These are phyloP conservation scores for Sinocyclocheilus anshuiensis DNA, from an alignment of 2,113 vertebrate species.

Conservation along the genomic window DNA sequence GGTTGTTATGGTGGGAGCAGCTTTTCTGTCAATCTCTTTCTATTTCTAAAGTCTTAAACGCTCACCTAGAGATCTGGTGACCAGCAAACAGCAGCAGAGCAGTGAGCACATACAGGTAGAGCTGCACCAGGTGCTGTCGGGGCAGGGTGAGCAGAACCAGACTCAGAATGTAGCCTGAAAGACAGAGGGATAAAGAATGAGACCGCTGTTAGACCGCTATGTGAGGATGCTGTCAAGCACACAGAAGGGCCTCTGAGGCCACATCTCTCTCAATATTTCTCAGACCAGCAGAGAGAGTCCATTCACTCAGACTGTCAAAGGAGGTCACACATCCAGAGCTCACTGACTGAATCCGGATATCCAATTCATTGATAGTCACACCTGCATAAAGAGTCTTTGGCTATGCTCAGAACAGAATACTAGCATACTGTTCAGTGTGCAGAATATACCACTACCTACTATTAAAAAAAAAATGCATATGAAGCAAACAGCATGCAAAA, in stretches of 20 bases:
- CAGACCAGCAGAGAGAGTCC: slow-evolving; percentile 20
- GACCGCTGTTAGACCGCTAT: not conserved
- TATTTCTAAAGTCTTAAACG: not conserved
- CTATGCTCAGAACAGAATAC: not conserved
- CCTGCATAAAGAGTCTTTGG: slow-evolving; percentile 9
- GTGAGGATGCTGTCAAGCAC: slow-evolving; percentile 30
- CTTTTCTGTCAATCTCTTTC: not conserved
- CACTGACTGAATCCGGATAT: slow-evolving; percentile 16
- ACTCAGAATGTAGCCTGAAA: slow-evolving; percentile 93
- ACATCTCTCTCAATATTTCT: slow-evolving; percentile 12
- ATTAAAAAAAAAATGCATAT: not conserved
- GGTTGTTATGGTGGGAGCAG: not conserved
- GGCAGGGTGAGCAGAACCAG: slow-evolving; percentile 94
- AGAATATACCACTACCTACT: not conserved
- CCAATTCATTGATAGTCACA: not conserved
- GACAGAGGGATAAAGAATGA: slow-evolving; percentile 15
- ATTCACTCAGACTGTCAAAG: slow-evolving; percentile 33
- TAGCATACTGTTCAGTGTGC: not conserved
- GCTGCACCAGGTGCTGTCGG: slow-evolving; percentile 94
- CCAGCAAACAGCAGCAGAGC: slow-evolving; percentile 94
- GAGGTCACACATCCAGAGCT: not conserved
- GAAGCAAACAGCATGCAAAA: not conserved
- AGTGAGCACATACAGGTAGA: slow-evolving; percentile 94
- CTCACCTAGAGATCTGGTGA: slow-evolving; percentile 95
- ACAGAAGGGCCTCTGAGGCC: slow-evolving; percentile 2